These are phyloP conservation scores for Microchirus variegatus DNA, from an alignment of 2,797 vertebrate species.

Conservation along the genomic window DNA sequence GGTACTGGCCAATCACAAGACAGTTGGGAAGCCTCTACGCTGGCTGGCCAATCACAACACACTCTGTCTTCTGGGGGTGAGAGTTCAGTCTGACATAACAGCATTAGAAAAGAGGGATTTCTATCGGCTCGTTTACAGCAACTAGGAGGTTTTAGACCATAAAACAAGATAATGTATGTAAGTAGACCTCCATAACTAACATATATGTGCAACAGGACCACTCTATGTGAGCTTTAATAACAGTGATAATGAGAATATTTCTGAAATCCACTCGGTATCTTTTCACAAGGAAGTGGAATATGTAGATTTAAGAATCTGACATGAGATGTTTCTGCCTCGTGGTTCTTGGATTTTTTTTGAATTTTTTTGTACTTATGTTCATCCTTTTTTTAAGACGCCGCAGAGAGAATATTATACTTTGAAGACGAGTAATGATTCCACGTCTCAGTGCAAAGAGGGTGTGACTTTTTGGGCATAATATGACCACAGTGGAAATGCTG, in stretches of 20 bases:
- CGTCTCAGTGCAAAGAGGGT: not conserved
- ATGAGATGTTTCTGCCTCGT: conserved; percentile 1
- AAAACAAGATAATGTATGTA: too few species aligned
- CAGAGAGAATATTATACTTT: conserved; percentile 1
- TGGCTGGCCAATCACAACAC: too few species aligned
- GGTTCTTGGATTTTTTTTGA: conserved; percentile 14
- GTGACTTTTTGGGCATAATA: not conserved
- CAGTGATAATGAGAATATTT: conserved; percentile 5
- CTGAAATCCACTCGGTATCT: not conserved
- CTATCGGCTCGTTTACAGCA: too few species aligned
- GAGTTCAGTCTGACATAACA: too few species aligned
- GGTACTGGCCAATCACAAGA: too few species aligned
- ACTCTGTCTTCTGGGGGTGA: too few species aligned
- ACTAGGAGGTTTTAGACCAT: too few species aligned
- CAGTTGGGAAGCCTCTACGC: too few species aligned
- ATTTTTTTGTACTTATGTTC: conserved; percentile 1
- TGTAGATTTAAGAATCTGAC: conserved; percentile 3
- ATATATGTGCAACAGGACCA: too few species aligned
- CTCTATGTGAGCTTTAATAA: too few species aligned
- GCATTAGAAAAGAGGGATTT: too few species aligned
- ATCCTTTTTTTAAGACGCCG: not conserved
- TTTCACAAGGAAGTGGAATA: not conserved
- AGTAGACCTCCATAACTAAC: too few species aligned
- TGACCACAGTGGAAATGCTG: not conserved
- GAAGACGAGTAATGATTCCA: conserved; percentile 5